Percentiles rank a stretch among this genome's conserved stretches.
phyloP scores from a whole-genome alignment of 2,888 invertebrate species.

The Autographa pulchrina region DNA sequence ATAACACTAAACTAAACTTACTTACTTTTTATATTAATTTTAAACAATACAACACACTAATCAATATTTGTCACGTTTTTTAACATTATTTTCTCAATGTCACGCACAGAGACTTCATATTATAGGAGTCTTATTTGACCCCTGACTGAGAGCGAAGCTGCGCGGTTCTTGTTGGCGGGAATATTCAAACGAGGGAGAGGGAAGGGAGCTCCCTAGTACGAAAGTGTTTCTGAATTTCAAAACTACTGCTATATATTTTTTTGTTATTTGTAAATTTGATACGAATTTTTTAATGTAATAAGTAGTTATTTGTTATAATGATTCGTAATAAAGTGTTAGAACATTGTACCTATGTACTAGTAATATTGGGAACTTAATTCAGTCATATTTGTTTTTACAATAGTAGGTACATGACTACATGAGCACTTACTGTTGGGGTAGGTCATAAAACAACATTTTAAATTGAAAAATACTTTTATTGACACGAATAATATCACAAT shows the following conservation, averaged over 20 bases:
- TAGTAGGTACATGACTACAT: too few relatives aligned
- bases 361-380: too few relatives aligned
- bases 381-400: background rate
- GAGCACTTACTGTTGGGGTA: background rate
- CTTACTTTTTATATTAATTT: background rate
- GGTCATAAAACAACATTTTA: conserved; percentile 22
- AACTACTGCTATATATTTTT: too few relatives aligned
- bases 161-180: background rate
- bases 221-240: background rate
- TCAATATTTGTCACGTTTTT: background rate
- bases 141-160: background rate
- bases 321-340: too few relatives aligned
- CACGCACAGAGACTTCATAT: background rate
- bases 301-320: too few relatives aligned
- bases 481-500: conserved; percentile 68
- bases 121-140: background rate
- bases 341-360: too few relatives aligned
- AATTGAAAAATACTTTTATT: conserved; percentile 66
- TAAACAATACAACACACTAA: background rate
- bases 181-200: background rate
- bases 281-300: background rate
- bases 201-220: background rate
- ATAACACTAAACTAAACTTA: background rate
- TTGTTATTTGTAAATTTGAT: background rate
- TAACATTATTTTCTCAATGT: background rate